Evolutionary conservation across 2,113 vertebrate species (phyloP).

Genomic region (Rhadina sibilatrix): DNA sequence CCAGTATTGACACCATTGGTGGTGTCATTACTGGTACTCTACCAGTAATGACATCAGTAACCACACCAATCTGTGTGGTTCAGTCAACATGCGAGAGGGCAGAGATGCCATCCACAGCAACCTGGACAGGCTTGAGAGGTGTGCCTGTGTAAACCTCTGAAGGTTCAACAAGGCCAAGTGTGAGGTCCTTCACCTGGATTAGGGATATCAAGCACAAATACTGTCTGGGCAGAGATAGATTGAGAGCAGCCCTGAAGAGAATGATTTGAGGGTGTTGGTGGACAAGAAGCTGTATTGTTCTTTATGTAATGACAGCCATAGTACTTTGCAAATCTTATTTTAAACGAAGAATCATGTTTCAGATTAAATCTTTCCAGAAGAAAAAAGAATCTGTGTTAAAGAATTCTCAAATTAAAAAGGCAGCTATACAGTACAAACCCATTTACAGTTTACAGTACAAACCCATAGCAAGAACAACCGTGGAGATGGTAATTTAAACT

Average conservation of each 20-base stretch:
- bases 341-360: not conserved
- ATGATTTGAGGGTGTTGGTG: not conserved
- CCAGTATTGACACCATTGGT: no score
- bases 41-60: not conserved
- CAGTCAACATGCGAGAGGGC: fast-evolving
- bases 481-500: not conserved
- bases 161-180: not conserved
- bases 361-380: not conserved
- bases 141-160: not conserved
- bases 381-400: not conserved
- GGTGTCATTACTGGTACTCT: no score
- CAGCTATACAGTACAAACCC: not conserved
- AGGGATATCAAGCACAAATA: not conserved
- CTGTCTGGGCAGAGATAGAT: not conserved
- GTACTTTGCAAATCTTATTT: not conserved
- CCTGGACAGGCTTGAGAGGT: not conserved
- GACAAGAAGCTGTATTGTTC: not conserved
- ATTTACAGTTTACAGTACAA: not conserved
- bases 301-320: not conserved
- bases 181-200: not conserved
- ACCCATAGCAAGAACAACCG: not conserved
- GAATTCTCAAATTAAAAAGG: not conserved
- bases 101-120: not conserved
- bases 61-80: not conserved
- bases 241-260: not conserved